These are phyloP conservation scores for Apteryx mantelli DNA, from an alignment of 2,113 vertebrate genomes.

Conservation along the genomic window DNA sequence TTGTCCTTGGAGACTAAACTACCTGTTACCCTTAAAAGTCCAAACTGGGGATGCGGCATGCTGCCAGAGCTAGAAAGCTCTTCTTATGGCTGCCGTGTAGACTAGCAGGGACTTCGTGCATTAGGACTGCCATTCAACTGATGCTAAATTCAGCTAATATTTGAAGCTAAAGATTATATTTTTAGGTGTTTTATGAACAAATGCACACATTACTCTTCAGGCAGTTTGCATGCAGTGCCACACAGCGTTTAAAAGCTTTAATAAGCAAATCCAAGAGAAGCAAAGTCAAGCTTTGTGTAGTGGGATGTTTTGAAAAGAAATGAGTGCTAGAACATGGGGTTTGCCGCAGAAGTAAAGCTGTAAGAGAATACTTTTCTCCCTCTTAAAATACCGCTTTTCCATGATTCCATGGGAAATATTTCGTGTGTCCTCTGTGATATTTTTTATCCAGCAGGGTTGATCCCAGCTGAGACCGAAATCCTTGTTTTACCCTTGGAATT, in stretches of 20 bases:
- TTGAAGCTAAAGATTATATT: neutral
- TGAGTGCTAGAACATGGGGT: neutral
- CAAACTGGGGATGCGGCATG: neutral
- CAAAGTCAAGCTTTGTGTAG: neutral
- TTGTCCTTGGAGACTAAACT: neutral
- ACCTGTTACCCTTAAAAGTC: neutral
- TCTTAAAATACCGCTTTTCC: neutral
- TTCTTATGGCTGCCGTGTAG: neutral
- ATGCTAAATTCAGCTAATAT: neutral
- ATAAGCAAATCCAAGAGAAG: neutral
- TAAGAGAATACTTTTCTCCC: neutral
- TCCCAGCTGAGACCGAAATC: slow-evolving; percentile 4
- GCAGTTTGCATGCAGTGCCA: neutral
- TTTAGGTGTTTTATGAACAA: neutral
- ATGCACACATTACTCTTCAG: neutral
- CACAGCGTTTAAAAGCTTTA: neutral
- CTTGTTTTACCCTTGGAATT: neutral
- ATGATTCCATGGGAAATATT: neutral
- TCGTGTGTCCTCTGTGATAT: neutral
- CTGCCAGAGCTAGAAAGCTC: neutral
- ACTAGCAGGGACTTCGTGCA: neutral
- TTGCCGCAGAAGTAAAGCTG: neutral
- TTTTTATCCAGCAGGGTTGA: neutral
- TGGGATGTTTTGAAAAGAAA: neutral
- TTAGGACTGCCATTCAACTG: neutral